Percentiles rank a stretch among this genome's conserved stretches.
Conservation (phyloP, 2,797 vertebrate genomes). For the Eupleurogrammus muticus region DNA sequence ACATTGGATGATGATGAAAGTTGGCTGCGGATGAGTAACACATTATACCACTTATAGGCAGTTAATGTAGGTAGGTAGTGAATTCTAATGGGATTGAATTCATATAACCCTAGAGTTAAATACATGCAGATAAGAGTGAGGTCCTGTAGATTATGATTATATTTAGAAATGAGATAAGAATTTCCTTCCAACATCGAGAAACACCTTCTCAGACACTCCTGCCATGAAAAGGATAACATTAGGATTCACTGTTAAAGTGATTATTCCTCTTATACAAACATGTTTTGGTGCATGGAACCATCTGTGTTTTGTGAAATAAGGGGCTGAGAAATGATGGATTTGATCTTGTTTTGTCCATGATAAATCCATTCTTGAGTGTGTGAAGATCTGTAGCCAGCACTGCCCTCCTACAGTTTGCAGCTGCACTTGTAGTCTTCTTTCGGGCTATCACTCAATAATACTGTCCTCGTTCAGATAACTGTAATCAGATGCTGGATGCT, state of each 20-base stretch:
- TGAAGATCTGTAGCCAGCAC: too few species aligned
- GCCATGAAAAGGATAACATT: slow-evolving; percentile 29
- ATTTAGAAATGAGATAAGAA: slow-evolving; percentile 19
- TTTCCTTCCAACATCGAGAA: slow-evolving; percentile 1
- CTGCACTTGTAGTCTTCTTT: too few species aligned
- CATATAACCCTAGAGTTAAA: slow-evolving; percentile 61
- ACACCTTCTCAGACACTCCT: slow-evolving; percentile 13
- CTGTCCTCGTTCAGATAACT: too few species aligned
- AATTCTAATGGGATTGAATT: slow-evolving; percentile 48
- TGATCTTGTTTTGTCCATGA: too few species aligned
- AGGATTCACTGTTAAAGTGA: slow-evolving; percentile 29
- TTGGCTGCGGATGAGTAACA: slow-evolving; percentile 35
- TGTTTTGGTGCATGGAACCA: slow-evolving; percentile 31
- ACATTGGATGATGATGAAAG: slow-evolving; percentile 35
- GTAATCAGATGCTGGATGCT: too few species aligned
- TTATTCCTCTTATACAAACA: slow-evolving; percentile 19
- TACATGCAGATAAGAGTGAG: slow-evolving; percentile 50
- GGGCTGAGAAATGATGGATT: slow-evolving; percentile 5
- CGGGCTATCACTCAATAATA: too few species aligned
- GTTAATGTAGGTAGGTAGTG: slow-evolving; percentile 32
- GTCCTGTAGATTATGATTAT: slow-evolving; percentile 33
- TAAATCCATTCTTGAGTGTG: too few species aligned
- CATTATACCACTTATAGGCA: slow-evolving; percentile 30
- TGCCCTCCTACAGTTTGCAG: too few species aligned
- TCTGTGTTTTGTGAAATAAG: slow-evolving; percentile 46